Percentiles rank a stretch among this genome's conserved stretches.
Evolutionary conservation across 2,113 vertebrate genomes (phyloP).

Genomic region (Onychostruthus taczanowskii): DNA sequence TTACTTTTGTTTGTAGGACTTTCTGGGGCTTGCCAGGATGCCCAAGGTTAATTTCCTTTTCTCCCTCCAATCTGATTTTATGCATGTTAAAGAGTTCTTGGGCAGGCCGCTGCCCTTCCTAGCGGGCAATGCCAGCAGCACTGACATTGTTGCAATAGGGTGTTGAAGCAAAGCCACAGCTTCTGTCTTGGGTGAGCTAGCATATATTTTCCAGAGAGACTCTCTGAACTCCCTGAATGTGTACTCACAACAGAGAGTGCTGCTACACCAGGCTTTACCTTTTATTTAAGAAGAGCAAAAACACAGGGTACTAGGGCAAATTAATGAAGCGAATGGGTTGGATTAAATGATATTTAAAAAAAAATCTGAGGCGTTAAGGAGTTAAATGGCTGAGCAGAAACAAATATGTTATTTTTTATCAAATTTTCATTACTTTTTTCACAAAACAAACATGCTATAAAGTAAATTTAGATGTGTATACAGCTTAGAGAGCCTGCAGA

Average conservation of each 20-base stretch:
- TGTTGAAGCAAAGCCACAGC: neutral
- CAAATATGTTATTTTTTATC: neutral
- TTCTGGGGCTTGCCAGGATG: neutral
- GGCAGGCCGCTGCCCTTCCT: neutral
- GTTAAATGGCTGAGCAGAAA: neutral
- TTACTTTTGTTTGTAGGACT: neutral
- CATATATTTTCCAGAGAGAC: neutral
- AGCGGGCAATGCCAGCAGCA: neutral
- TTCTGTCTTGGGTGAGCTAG: neutral
- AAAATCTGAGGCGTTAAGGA: neutral
- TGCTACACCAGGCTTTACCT: neutral
- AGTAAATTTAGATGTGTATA: neutral
- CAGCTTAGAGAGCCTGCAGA: neutral
- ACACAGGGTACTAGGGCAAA: neutral
- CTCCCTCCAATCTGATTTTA: neutral
- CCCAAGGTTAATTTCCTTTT: neutral
- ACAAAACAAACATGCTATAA: neutral
- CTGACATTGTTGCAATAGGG: rapidly evolving
- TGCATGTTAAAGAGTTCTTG: neutral
- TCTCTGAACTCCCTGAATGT: neutral
- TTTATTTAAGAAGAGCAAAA: neutral
- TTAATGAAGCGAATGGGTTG: neutral
- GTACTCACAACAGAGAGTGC: neutral
- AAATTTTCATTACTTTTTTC: neutral
- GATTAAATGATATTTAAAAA: neutral